A percentile compares a stretch with the other conserved stretches of the same genome.
Evolutionary conservation across 2,888 invertebrate genomes (phyloP).

Genomic region (Heliconius hortense): DNA sequence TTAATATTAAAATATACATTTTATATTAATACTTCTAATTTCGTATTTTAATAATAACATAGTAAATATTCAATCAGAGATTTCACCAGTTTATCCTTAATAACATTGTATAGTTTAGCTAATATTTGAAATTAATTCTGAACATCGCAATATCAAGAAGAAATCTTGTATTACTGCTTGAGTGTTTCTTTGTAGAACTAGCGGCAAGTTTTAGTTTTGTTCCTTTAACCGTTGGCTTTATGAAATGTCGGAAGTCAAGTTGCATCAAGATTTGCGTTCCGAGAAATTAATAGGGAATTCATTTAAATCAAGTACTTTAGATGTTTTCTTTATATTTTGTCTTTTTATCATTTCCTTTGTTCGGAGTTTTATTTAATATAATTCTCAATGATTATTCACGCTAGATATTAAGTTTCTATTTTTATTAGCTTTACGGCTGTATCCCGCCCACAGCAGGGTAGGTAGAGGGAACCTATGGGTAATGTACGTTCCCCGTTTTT

Average conservation of each 20-base stretch:
- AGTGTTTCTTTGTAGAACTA: slow-evolving; percentile 12
- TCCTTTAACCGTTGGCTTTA: slow-evolving; percentile 8
- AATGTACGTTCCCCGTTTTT: too few species aligned
- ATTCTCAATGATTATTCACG: background rate
- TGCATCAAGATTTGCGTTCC: background rate
- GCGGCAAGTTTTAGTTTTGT: background rate
- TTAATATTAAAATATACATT: too few species aligned
- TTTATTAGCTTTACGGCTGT: too few species aligned
- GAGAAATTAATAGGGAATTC: slow-evolving; percentile 5
- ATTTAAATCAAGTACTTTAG: background rate
- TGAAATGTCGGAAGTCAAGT: slow-evolving; percentile 1
- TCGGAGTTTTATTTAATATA: background rate
- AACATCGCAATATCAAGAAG: background rate
- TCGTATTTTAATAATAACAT: background rate
- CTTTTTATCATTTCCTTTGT: background rate
- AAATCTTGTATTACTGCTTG: slow-evolving; percentile 1
- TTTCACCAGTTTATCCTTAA: background rate
- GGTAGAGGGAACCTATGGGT: background rate
- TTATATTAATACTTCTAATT: too few species aligned
- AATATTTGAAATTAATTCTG: background rate
- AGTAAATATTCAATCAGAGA: background rate
- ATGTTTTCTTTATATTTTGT: background rate
- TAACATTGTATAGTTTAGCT: background rate
- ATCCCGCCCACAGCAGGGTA: background rate
- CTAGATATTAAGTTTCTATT: too few species aligned